Base-by-base conservation (phyloP, 1,140 invertebrate species). In the Drosophila virilis region DNA sequence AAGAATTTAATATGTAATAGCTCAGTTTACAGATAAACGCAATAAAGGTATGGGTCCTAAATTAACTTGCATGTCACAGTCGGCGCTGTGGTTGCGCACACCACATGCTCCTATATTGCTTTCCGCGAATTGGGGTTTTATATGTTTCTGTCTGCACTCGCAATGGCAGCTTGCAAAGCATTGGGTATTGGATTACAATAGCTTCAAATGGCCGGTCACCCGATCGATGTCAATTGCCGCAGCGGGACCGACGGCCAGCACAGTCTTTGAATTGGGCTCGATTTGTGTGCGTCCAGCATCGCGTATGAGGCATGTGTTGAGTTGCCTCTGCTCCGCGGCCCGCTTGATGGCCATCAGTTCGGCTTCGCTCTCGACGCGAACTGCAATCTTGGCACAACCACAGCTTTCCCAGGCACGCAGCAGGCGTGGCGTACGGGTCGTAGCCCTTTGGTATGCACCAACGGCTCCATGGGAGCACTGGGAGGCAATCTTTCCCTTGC, bases 281-380 rank as follows among this genome's bases (percentile, higher is more conserved):
- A 99, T 95, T 93, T 99, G 97, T 22, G 98, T 99, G 78, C 96
- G 94, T 17, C 98, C 98, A 22, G 97, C 98, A 94, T 99, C 98
- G 73, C 94, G 93, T 77, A 99, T 95, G 8, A 97, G 77, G 77
- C 95, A 95, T 28, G 95, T 95, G 46, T 96, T 93, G 5, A 99
- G 89, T 57, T 96, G 95, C 48, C 94, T 75, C 33, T 93, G 91
- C 77, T 94, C 95, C 1, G 97, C 97, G 73, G 95, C 93, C 52
- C 94, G 93, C 46, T 94, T 93, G 69, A 98, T 92, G 73, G 94
- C 92, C 65, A 95, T 91, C 46, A 97, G 92, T 82, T 95, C 94
- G 55, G 94, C 92, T 91, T 96, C 94, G 48, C 93, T 95, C 13
- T 96, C 95, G 15, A 95, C 91, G 92, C 96, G 96, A 0, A 97